A percentile compares a stretch with the other conserved stretches of the same genome.
Evolutionary conservation across 2,797 vertebrate species (phyloP).

Genomic region (Aulostomus chinensis): DNA sequence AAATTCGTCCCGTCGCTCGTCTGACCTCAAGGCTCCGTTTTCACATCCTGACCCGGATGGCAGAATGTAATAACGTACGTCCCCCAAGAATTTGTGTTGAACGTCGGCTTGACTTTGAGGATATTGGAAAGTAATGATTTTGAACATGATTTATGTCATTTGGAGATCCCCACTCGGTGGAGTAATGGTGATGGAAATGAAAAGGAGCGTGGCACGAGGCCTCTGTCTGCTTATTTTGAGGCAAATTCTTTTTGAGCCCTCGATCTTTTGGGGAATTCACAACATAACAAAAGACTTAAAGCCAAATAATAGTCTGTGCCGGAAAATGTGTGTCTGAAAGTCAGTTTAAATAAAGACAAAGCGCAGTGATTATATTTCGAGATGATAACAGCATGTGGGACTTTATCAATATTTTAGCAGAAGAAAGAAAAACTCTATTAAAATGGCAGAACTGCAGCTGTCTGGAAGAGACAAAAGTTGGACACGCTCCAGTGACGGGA

Average conservation of each 20-base stretch:
- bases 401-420: constrained; percentile 4
- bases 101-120: constrained; percentile 18
- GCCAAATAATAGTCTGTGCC: background rate
- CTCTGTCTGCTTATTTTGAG: constrained; percentile 18
- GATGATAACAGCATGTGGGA: background rate
- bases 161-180: constrained; percentile 10
- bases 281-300: background rate
- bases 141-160: constrained; percentile 19
- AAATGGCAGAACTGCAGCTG: background rate
- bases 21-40: constrained; percentile 7
- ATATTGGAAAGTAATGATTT: constrained; percentile 40
- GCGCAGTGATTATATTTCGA: background rate
- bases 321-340: background rate
- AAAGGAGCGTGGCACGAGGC: constrained; percentile 4
- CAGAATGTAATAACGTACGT: constrained; percentile 25
- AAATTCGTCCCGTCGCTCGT: constrained; percentile 22
- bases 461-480: constrained; percentile 15
- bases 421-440: background rate
- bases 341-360: background rate
- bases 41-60: background rate
- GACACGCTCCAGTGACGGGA: constrained; percentile 9
- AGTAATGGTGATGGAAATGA: constrained; percentile 25
- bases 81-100: constrained; percentile 12
- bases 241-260: background rate
- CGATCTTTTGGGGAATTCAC: background rate